Evolutionary conservation across 1,140 invertebrate genomes (phyloP).

Genomic region (Psix sp.): DNA sequence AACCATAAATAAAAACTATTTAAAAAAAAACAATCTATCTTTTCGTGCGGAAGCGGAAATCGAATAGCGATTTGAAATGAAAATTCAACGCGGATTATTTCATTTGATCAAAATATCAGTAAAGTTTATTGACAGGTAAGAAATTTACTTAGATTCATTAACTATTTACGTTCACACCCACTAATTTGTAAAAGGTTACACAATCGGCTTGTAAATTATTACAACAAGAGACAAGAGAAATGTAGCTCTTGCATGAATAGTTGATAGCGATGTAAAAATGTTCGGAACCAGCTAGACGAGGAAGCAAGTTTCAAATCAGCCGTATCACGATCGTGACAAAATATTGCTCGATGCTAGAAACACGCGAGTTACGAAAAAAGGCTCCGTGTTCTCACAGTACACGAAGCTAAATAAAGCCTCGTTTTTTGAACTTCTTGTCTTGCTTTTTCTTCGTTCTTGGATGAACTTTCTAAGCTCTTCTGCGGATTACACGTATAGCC

Average conservation of each 20-base stretch:
- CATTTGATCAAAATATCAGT: too few species aligned
- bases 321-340: slow-evolving; percentile 30
- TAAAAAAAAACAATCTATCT: too few species aligned
- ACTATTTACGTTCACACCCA: neutral
- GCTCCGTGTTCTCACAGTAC: slow-evolving; percentile 26
- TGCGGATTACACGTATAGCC: slow-evolving; percentile 38
- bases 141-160: too few species aligned
- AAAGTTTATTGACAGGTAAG: too few species aligned
- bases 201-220: neutral
- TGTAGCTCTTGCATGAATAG: slow-evolving; percentile 11
- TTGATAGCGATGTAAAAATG: slow-evolving; percentile 13
- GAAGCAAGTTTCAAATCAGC: slow-evolving; percentile 14
- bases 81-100: too few species aligned
- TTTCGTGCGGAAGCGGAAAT: too few species aligned
- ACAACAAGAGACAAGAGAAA: slow-evolving; percentile 15
- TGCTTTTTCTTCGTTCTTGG: slow-evolving; percentile 6
- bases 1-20: too few species aligned
- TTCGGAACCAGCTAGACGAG: slow-evolving; percentile 9
- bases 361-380: slow-evolving; percentile 10
- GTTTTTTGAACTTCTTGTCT: slow-evolving; percentile 3
- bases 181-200: neutral
- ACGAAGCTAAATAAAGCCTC: slow-evolving; percentile 12
- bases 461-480: slow-evolving; percentile 50
- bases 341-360: slow-evolving; percentile 7
- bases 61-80: too few species aligned